These are phyloP conservation scores for Neodiprion pinetum DNA, from an alignment of 1,140 invertebrate species.

Conservation along the genomic window DNA sequence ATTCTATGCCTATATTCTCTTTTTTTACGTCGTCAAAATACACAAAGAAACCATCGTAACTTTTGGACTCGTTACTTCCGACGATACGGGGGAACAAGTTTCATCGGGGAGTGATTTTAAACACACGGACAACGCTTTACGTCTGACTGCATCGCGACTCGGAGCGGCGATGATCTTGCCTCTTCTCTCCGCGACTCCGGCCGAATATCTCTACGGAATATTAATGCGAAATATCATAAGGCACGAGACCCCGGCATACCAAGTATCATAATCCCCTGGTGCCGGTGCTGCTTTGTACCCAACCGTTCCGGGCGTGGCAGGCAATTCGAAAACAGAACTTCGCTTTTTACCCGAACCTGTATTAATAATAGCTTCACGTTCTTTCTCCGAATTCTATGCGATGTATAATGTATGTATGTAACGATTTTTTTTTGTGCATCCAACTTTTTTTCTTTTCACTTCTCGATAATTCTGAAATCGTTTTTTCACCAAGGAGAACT, in stretches of 20 bases:
- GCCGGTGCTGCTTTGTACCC: neutral
- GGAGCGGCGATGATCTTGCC: slow-evolving; percentile 29
- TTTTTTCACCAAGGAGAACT: too few relatives aligned
- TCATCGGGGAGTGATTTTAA: neutral
- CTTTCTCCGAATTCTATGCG: too few relatives aligned
- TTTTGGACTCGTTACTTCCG: too few relatives aligned
- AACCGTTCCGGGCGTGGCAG: neutral
- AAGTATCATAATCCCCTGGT: slow-evolving; percentile 51
- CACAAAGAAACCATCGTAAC: too few relatives aligned
- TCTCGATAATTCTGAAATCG: too few relatives aligned
- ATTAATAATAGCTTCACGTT: neutral
- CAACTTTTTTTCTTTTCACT: too few relatives aligned
- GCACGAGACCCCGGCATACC: slow-evolving; percentile 60
- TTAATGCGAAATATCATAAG: slow-evolving; percentile 65
- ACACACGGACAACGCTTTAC: neutral
- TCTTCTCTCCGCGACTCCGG: slow-evolving; percentile 23
- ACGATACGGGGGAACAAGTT: too few relatives aligned
- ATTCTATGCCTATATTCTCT: too few relatives aligned
- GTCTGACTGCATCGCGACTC: slow-evolving; percentile 24
- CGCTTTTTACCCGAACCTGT: neutral
- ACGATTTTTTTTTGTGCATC: too few relatives aligned
- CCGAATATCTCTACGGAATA: slow-evolving; percentile 55
- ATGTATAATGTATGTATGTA: too few relatives aligned
- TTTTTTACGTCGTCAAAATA: too few relatives aligned
- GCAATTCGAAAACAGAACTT: neutral